phyloP scores from a whole-genome alignment of 2,888 invertebrate species.

The Melinopterus prodromus region DNA sequence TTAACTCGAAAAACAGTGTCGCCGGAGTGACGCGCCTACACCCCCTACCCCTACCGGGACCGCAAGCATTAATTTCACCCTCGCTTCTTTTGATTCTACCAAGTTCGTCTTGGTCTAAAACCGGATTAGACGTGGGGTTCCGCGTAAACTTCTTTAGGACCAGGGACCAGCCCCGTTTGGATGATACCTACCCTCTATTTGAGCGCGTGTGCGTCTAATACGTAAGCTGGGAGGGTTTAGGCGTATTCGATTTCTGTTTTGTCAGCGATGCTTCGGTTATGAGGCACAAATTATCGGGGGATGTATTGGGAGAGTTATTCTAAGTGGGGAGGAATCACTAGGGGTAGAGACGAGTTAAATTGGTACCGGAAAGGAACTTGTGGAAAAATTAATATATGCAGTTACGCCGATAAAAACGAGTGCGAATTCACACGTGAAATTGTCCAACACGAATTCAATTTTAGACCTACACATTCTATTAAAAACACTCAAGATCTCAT shows the following conservation, averaged over 20 bases:
- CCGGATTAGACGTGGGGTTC: neutral
- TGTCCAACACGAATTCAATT: too few relatives aligned
- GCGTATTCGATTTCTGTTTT: neutral
- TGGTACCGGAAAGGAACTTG: too few relatives aligned
- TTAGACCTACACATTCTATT: too few relatives aligned
- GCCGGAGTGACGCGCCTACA: slow-evolving; percentile 7
- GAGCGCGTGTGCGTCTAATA: neutral
- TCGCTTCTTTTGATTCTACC: neutral
- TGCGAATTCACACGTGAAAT: too few relatives aligned
- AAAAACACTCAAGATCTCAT: too few relatives aligned
- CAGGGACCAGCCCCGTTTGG: neutral
- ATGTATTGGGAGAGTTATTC: neutral
- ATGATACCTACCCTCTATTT: neutral
- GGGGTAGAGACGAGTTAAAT: too few relatives aligned
- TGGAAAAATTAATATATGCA: too few relatives aligned
- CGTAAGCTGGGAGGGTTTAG: neutral
- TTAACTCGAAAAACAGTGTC: slow-evolving; percentile 30
- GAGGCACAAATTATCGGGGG: neutral
- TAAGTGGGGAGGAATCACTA: neutral
- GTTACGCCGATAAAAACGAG: too few relatives aligned
- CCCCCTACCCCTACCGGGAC: neutral
- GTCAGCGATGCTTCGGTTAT: neutral
- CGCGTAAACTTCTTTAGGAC: neutral
- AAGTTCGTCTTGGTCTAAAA: neutral
- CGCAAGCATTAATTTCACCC: neutral